phyloP scores from a whole-genome alignment of 2,113 vertebrate genomes.

The Ctenodactylus gundi region DNA sequence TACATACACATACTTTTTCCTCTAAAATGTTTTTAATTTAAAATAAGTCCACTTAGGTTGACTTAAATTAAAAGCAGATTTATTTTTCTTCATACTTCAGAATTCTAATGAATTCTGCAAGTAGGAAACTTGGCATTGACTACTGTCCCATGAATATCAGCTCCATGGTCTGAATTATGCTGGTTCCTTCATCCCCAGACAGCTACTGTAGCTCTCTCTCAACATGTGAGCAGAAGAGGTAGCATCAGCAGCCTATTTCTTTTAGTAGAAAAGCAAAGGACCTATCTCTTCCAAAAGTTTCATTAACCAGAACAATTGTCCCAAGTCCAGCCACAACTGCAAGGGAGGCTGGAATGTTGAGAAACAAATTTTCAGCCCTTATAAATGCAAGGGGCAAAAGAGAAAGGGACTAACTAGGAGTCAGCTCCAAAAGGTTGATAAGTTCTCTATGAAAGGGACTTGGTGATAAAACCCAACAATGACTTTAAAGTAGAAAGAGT shows the following conservation, averaged over 20 bases:
- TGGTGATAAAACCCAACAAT: neutral
- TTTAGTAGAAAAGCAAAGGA: neutral
- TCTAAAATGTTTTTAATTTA: neutral
- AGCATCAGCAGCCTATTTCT: neutral
- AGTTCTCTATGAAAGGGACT: neutral
- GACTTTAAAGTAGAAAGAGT: slow-evolving; percentile 5
- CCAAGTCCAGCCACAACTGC: neutral
- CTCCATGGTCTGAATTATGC: neutral
- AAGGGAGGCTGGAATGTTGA: neutral
- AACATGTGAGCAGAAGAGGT: neutral
- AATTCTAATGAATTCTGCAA: neutral
- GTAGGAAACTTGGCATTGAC: neutral
- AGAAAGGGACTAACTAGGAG: neutral
- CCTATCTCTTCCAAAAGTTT: neutral
- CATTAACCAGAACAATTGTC: neutral
- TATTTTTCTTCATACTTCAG: neutral
- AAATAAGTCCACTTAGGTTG: neutral
- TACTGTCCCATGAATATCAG: neutral
- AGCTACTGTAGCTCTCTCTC: neutral
- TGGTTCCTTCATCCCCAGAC: neutral
- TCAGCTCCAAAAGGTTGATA: neutral
- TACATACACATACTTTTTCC: neutral
- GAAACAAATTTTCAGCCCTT: neutral
- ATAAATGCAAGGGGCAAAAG: neutral
- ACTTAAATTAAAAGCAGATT: no score